Evolutionary conservation across 2,113 vertebrate species (phyloP).

Genomic region (Eulemur macaco): DNA sequence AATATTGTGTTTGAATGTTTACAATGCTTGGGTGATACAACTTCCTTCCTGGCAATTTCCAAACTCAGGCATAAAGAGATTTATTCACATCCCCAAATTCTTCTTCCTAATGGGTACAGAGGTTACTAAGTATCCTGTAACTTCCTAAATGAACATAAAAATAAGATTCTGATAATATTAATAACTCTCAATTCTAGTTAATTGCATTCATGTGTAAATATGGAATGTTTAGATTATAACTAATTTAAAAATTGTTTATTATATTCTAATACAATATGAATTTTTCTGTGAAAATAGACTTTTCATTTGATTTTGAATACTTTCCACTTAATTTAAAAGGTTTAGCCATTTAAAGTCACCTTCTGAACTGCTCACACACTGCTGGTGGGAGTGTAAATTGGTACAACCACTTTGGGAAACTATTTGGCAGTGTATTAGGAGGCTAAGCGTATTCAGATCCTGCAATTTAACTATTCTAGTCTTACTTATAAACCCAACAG

Average conservation of each 20-base stretch:
- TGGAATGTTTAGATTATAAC: background rate
- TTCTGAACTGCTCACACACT: background rate
- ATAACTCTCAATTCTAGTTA: background rate
- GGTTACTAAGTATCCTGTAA: background rate
- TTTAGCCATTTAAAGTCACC: background rate
- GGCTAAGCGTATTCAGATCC: background rate
- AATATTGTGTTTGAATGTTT: background rate
- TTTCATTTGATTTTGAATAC: background rate
- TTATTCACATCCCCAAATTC: background rate
- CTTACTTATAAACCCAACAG: background rate
- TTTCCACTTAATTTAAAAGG: background rate
- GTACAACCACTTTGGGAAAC: background rate
- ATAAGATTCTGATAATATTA: background rate
- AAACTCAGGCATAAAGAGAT: background rate
- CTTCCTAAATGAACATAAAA: background rate
- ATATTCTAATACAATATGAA: background rate
- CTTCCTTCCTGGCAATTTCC: background rate
- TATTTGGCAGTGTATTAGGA: too few relatives aligned
- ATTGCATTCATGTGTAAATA: background rate
- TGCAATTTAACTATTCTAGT: background rate
- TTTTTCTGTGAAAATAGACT: background rate
- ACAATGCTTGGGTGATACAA: background rate
- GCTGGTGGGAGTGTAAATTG: background rate
- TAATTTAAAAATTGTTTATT: background rate
- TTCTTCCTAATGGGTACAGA: background rate